Conservation (phyloP, 2,888 invertebrate species). For the Cheilosia scutellata region DNA sequence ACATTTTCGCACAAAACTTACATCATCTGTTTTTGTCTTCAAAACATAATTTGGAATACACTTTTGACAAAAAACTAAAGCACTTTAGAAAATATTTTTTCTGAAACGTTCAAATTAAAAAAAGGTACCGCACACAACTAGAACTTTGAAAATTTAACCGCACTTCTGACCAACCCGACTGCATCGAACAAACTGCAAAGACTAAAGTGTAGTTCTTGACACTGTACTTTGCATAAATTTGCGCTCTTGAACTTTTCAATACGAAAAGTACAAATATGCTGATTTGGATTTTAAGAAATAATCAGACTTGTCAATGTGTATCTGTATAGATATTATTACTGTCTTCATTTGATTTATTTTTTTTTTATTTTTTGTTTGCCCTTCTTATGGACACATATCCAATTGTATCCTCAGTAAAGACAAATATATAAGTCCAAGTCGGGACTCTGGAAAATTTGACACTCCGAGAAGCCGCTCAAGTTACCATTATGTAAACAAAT, state of each 20-base stretch:
- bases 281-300: slow-evolving; percentile 37
- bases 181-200: slow-evolving; percentile 23
- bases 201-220: slow-evolving; percentile 46
- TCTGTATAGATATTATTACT: slow-evolving; percentile 19
- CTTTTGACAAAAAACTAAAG: background rate
- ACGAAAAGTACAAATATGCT: slow-evolving; percentile 46
- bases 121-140: background rate
- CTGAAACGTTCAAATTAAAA: background rate
- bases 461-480: slow-evolving; percentile 53
- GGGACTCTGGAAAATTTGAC: slow-evolving; percentile 59
- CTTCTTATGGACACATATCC: slow-evolving; percentile 7
- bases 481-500: slow-evolving; percentile 71
- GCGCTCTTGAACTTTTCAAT: slow-evolving; percentile 35
- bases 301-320: slow-evolving; percentile 28
- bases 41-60: background rate
- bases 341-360: slow-evolving; percentile 22
- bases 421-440: slow-evolving; percentile 14
- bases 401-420: slow-evolving; percentile 25
- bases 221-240: slow-evolving; percentile 49
- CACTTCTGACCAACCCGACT: slow-evolving; percentile 16
- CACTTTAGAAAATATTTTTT: background rate
- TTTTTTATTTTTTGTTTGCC: slow-evolving; percentile 6
- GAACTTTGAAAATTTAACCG: background rate
- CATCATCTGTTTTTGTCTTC: background rate
- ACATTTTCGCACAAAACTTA: background rate